These are phyloP conservation scores for Virgularia gustaviana DNA, from an alignment of 92 coral and sea anemone species.

Conservation along the genomic window DNA sequence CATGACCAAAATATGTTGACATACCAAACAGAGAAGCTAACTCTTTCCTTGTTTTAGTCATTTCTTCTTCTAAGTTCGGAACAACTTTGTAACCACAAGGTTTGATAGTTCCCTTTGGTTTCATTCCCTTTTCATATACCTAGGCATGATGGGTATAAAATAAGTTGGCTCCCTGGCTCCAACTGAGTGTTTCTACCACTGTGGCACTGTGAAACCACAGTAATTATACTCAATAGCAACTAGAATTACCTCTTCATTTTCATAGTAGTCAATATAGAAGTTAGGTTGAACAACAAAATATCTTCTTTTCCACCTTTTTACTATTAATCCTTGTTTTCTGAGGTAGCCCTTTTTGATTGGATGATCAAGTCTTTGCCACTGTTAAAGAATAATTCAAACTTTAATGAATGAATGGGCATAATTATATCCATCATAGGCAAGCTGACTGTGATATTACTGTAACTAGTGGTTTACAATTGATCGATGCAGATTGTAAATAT, in stretches of 20 bases:
- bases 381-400: not conserved
- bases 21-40: conserved; percentile 74
- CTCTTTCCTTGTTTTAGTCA: conserved; percentile 61
- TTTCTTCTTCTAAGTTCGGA: conserved; percentile 58
- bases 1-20: not conserved
- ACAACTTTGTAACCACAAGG: conserved; percentile 80
- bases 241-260: conserved; percentile 74
- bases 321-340: conserved; percentile 81
- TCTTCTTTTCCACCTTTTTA: conserved; percentile 88
- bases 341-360: conserved; percentile 86
- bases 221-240: too few species aligned
- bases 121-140: conserved; percentile 84
- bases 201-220: too few species aligned
- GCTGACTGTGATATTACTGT: not conserved
- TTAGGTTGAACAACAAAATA: conserved; percentile 81
- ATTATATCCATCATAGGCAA: not conserved
- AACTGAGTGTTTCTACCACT: too few species aligned
- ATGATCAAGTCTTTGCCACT: conserved; percentile 63
- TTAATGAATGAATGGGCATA: not conserved
- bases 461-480: not conserved
- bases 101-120: conserved; percentile 72
- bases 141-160: conserved; percentile 13
- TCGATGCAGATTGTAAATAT: too few species aligned
- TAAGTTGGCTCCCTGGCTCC: too few species aligned
- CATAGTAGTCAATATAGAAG: conserved; percentile 76